These are phyloP conservation scores for Chrysotoxum bicinctum DNA, from an alignment of 2,888 invertebrate genomes.

Conservation along the genomic window DNA sequence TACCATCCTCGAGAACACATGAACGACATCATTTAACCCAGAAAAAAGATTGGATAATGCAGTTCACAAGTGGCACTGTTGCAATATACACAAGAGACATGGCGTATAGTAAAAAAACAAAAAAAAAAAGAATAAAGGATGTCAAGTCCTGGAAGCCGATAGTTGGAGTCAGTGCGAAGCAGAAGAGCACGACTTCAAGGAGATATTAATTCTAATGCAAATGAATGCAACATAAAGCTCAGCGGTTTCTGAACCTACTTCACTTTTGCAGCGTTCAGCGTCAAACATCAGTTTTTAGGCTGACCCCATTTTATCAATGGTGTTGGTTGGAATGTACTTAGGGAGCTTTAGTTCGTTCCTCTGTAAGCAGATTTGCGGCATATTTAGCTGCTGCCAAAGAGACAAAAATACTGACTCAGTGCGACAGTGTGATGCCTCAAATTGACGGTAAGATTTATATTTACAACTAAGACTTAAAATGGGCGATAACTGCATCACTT, in stretches of 20 bases:
- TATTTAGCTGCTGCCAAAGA: neutral
- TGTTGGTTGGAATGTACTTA: slow-evolving; percentile 48
- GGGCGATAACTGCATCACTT: neutral
- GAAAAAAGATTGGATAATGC: slow-evolving; percentile 57
- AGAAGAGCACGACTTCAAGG: slow-evolving; percentile 34
- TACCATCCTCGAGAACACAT: slow-evolving; percentile 41
- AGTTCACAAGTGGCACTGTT: slow-evolving; percentile 51
- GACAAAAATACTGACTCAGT: neutral
- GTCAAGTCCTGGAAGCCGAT: slow-evolving; percentile 64
- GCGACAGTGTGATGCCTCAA: neutral
- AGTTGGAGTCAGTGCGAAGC: slow-evolving; percentile 37
- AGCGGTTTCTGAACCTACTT: slow-evolving; percentile 31
- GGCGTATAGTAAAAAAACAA: neutral
- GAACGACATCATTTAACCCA: slow-evolving; percentile 63
- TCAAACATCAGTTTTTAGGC: slow-evolving; percentile 31
- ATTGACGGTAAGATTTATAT: neutral
- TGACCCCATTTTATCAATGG: slow-evolving; percentile 51
- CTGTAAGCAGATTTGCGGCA: slow-evolving; percentile 12
- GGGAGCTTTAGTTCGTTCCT: neutral
- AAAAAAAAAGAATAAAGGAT: slow-evolving; percentile 28
- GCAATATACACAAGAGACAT: slow-evolving; percentile 40
- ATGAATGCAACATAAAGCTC: slow-evolving; percentile 49
- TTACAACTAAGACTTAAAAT: neutral
- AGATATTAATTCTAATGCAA: slow-evolving; percentile 62
- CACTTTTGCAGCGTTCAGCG: slow-evolving; percentile 19